These are phyloP conservation scores for Natator depressus DNA, from an alignment of 2,113 vertebrate genomes.

Conservation along the genomic window DNA sequence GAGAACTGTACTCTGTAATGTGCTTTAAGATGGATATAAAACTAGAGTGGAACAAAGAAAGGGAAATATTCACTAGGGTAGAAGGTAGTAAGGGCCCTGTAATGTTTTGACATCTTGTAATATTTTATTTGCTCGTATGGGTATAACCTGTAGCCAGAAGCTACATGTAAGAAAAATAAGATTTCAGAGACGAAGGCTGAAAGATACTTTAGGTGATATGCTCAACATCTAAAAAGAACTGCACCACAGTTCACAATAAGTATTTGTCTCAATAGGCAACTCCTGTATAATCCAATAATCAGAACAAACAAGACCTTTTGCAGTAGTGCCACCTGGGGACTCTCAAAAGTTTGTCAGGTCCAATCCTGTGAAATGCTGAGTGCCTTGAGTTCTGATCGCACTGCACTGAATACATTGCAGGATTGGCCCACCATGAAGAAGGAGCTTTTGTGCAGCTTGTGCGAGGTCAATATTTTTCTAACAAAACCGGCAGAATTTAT, in stretches of 20 bases:
- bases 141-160: constrained; percentile 7
- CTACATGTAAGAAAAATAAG: not conserved
- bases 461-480: not conserved
- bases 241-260: not conserved
- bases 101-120: not conserved
- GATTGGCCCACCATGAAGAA: too few relatives aligned
- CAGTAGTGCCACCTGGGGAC: not conserved
- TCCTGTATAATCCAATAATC: not conserved
- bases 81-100: constrained; percentile 28
- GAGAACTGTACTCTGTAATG: constrained; percentile 45
- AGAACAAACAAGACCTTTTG: not conserved
- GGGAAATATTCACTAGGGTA: constrained; percentile 39
- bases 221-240: not conserved
- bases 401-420: not conserved
- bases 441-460: not conserved
- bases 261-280: not conserved
- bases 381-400: not conserved
- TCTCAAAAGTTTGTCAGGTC: not conserved
- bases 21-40: constrained; percentile 61
- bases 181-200: not conserved
- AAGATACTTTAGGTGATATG: not conserved
- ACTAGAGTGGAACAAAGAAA: not conserved
- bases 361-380: not conserved
- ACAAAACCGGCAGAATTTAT: not conserved
- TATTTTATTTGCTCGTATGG: constrained; percentile 28